Evolutionary conservation across 1,140 invertebrate genomes (phyloP).

Genomic region (Euura lappo): DNA sequence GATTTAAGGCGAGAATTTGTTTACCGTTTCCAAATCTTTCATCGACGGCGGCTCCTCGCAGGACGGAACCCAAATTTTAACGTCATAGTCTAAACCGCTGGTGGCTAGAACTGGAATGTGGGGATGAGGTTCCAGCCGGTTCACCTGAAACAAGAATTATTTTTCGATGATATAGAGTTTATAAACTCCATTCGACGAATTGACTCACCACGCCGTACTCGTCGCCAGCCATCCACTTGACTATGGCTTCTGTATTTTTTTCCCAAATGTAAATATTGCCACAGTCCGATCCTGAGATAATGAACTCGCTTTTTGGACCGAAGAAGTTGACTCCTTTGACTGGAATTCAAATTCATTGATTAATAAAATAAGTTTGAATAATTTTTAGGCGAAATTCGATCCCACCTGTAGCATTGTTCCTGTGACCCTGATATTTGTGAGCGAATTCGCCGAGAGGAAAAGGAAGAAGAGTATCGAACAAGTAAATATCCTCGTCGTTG

Average conservation of each 20-base stretch:
- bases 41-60: constrained; percentile 65
- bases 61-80: constrained; percentile 92
- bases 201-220: constrained; percentile 82
- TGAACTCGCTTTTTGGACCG: constrained; percentile 87
- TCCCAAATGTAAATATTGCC: constrained; percentile 97
- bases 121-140: constrained; percentile 92
- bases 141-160: constrained; percentile 70
- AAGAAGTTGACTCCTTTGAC: constrained; percentile 96
- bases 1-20: neutral
- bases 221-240: constrained; percentile 88
- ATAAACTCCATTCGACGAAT: constrained; percentile 14
- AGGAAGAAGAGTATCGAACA: constrained; percentile 75
- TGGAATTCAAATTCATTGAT: constrained; percentile 40
- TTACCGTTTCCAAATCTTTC: constrained; percentile 61
- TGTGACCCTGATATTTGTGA: constrained; percentile 81
- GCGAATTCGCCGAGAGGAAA: constrained; percentile 66
- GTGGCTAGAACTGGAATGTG: constrained; percentile 86
- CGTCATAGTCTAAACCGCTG: constrained; percentile 88
- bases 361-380: neutral
- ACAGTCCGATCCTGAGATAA: constrained; percentile 94
- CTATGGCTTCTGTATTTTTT: constrained; percentile 84
- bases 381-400: constrained; percentile 10
- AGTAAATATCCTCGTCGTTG: constrained; percentile 92
- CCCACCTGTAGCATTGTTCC: constrained; percentile 74
- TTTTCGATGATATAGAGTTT: constrained; percentile 3